Base-by-base conservation (phyloP, 2,888 invertebrate genomes). In the Muschampia plurimacula region DNA sequence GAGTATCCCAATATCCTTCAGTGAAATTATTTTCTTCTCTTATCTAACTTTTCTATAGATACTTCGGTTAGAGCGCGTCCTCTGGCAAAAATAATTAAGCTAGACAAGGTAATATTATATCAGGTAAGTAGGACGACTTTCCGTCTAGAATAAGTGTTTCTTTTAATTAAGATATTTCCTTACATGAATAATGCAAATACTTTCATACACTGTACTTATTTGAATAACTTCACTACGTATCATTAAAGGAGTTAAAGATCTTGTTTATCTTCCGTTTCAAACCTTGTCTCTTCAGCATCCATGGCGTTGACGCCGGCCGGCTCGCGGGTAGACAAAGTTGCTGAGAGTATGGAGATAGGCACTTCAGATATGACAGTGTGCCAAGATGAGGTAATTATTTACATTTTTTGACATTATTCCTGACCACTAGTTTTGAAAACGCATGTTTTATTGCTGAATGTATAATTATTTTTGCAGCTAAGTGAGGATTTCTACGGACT, bases 211-310 rank as follows among this genome's bases (percentile, higher is more conserved):
- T 22, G 4, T 55, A 55, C 22, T 52, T 52, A 52, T 52, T 49
- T 68, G 72, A 71, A 76, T 76, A 15, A 70, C 69, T 74, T 60
- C 74, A 46, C 62, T 36, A n/a, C 52, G 69, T 22, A 46, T 49
- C 46, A 49, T n/a, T 52, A 15, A 52, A 52, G 15, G 2, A 22
- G 55, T 55, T 12, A 36, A 76, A 64, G 77, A 84, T 78, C 81
- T 84, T 80, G 73, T 85, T 85, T 83, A 88, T 86, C 80, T 81
- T 84, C 76, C 77, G 79, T 83, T 62, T 81, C 64, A 77, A 57
- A 76, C 13, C 13, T 64, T 69, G 57, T 68, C 66, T 60, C 64
- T 66, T 65, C 88, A 92, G 92, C 80, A 82, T 74, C 73, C 59
- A 78, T 78, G 74, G 55, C 77, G 2, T 70, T 82, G n/a, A 68